A percentile compares a stretch with the other conserved stretches of the same genome.
Evolutionary conservation across 2,113 vertebrate genomes (phyloP).

Genomic region (Lampris incognitus): DNA sequence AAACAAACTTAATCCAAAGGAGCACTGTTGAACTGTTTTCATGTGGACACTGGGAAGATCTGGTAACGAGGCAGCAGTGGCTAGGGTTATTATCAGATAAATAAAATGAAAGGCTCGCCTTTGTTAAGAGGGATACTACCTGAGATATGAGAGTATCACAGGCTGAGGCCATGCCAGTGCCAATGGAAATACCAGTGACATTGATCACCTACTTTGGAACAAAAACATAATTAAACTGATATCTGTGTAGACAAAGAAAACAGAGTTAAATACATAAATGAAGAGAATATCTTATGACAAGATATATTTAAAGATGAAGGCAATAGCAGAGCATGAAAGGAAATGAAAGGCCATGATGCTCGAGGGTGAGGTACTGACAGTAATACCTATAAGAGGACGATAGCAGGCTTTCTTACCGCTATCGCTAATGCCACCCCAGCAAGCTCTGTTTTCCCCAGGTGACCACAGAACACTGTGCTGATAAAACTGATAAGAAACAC

Average conservation of each 20-base stretch:
- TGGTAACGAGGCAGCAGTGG: constrained; percentile 35
- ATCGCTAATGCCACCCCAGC: constrained; percentile 84
- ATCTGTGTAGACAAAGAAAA: neutral
- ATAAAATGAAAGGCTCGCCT: constrained; percentile 20
- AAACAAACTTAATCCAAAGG: constrained; percentile 43
- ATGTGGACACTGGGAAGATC: constrained; percentile 18
- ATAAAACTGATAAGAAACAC: constrained; percentile 88
- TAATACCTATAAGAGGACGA: neutral
- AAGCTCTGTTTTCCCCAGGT: constrained; percentile 88
- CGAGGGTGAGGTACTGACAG: neutral
- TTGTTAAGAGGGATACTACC: constrained; percentile 71
- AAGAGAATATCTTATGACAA: too few relatives aligned
- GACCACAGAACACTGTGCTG: constrained; percentile 94
- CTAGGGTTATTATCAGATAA: constrained; percentile 16
- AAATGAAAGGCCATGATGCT: neutral
- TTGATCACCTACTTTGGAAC: constrained; percentile 86
- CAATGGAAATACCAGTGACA: constrained; percentile 87
- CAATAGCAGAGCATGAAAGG: too few relatives aligned
- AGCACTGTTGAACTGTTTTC: constrained; percentile 32
- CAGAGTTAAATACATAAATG: neutral
- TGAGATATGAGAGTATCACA: constrained; percentile 95
- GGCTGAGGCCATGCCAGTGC: constrained; percentile 87
- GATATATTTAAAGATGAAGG: too few relatives aligned
- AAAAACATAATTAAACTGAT: neutral
- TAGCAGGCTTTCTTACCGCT: constrained; percentile 77